Base-by-base conservation (phyloP, 1,140 invertebrate species). In the Drosophila nannoptera region DNA sequence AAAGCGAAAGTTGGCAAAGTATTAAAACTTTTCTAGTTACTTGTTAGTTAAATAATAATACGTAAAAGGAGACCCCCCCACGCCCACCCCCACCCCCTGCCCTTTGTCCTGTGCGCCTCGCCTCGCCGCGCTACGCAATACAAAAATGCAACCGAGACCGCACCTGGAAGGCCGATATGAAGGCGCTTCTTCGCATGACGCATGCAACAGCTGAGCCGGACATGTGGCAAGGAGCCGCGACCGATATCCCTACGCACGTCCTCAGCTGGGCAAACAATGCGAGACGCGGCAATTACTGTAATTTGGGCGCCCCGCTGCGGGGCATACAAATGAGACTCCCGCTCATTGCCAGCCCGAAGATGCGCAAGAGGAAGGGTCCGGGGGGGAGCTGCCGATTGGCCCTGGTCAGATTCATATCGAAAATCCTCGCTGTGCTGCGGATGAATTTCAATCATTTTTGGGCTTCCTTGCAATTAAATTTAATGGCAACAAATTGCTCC, bases 41-140 rank as follows among this genome's bases (percentile, higher is more conserved):
- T 83, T 83, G 78, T 83, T 78, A 83, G 78, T 83, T 83, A 84
- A 83, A 76, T 80, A 83, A 83, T 83, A 83, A 83, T 84, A 73
- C 73, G 69, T 84, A 83, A 83, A 83, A 83, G 80, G n/a, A n/a
- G n/a, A n/a, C n/a, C n/a, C n/a, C n/a, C n/a, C n/a, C n/a, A n/a
- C n/a, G n/a, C n/a, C 73, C 78, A 73, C 73, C 56, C 73, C 46
- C 59, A 58, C 61, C 52, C 53, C 7, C 56, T 49, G 22, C 32
- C 16, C 1, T 53, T 38, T 38, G 11, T 45, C 45, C 32, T 4
- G 4, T 36, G n/a, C 12, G n/a, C 4, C 7, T 52, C 12, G n/a
- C 4, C 7, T 52, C 66, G 53, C 14, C 5, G 11, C 16, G 8
- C 31, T n/a, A 7, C 7, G 31, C 22, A 46, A 46, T 46, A 66